Base-by-base conservation (phyloP, 2,113 vertebrate species). In the Vombatus ursinus region DNA sequence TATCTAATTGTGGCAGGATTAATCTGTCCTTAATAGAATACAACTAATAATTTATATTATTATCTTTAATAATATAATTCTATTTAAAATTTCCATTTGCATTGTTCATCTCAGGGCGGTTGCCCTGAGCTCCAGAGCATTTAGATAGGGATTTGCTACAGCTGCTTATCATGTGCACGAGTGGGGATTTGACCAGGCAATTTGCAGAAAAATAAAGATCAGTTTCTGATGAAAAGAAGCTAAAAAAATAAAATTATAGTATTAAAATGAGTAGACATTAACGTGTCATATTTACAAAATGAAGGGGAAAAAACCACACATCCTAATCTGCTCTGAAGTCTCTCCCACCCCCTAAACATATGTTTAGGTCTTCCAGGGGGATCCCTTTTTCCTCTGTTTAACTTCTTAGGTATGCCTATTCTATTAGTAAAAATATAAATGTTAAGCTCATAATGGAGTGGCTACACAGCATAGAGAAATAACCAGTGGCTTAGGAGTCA, bases 31-130 rank as follows among this genome's bases (percentile, higher is more conserved):
- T 98, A 98, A 98, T 97, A 98, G 97, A 97, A 96, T 96, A 92
- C 94, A 96, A 54, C 98, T 98, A 98, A 98, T 98, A 98, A 98
- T 98, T 98, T 98, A 98, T 98, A 98, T 97, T 98, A 98, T 98
- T 98, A 98, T 98, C 97, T 98, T 98, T 98, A 98, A 98, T 98
- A 98, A 98, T 98, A 97, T 98, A 98, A 97, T 98, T 98, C 97
- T 96, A 91, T 96, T 98, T 98, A 98, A 98, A 97, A 97, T 97
- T 96, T 94, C 97, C 97, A 95, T 98, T 98, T 98, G 96, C 93
- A 92, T 98, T 97, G 93, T 95, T 98, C 98, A 97, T 98, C 97
- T 98, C 92, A 95, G 95, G 96, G 97, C 97, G 97, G 94, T 97
- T 98, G 95, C 89, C 37, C 0, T 97, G 94, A 97, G 96, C 95